Conservation (phyloP, 2,113 vertebrate species). For the Okapia johnstoni region DNA sequence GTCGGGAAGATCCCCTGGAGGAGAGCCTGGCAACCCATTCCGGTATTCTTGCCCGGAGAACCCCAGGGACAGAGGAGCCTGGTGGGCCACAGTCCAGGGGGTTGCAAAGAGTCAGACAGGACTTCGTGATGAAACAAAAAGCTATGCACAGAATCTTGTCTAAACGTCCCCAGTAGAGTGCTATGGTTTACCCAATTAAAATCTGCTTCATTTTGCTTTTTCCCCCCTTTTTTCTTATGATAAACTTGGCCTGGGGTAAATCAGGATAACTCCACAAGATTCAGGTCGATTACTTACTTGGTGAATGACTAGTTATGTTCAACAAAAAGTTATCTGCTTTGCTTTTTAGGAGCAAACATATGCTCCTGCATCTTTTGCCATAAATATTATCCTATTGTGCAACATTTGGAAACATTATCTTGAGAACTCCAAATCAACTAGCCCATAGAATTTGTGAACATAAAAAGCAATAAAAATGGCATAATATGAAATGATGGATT, state of each 20-base stretch:
- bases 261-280: neutral
- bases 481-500: neutral
- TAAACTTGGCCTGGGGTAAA: neutral
- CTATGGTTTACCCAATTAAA: neutral
- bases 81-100: neutral
- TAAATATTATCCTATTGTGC: neutral
- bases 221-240: neutral
- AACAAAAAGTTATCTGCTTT: neutral
- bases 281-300: neutral
- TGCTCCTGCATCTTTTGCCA: neutral
- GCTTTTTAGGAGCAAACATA: neutral
- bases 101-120: neutral
- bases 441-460: neutral
- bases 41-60: neutral
- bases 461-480: neutral
- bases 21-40: accelerated
- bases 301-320: neutral
- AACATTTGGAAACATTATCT: neutral
- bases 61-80: neutral
- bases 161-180: neutral
- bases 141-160: neutral
- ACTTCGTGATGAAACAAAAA: neutral
- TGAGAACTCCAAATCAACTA: neutral
- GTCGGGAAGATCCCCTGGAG: neutral
- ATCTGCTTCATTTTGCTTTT: neutral